Base-by-base conservation (phyloP, 2,113 vertebrate species). In the Seriola dumerili region DNA sequence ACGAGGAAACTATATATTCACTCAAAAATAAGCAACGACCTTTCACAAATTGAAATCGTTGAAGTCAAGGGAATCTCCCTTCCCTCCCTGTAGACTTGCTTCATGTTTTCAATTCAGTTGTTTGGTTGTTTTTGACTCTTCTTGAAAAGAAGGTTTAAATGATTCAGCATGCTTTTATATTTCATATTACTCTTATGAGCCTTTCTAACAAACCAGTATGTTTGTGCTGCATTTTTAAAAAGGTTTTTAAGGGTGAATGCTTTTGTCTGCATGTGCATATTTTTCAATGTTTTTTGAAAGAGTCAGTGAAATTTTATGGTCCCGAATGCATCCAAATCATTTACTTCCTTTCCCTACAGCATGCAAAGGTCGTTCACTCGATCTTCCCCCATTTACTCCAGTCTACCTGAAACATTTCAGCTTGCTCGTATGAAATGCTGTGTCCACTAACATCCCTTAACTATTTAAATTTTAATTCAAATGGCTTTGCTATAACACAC, bases 391-490 rank as follows among this genome's bases (percentile, higher is more conserved):
- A 7, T 85, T 76, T 58, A 78, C 68, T 83, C 66, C 64, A 67
- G 61, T 89, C 66, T 48, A 79, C 84, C 74, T 69, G 76, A 84
- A 81, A 78, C 87, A 64, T 91, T 93, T 93, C 79, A 78, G 59
- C 81, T 81, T 55, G 80, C 62, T 72, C 52, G 62, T 46, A 85
- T 85, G 75, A 90, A 93, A 89, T 85, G 85, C 80, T 62, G 66
- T 87, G 79, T 75, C 76, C 84, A 67, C 89, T 77, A 76, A 86
- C 88, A 83, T 84, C 78, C 75, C 61, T 67, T 66, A 52, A 85
- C 91, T 92, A 80, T 94, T 94, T 91, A 85, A 94, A 93, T 92
- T 93, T 92, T 84, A 67, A 94, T 92, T 91, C 85, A 93, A 95
- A 93, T 93, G 88, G 81, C 77, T 10, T 29, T 17, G 59, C 81